Conservation (phyloP, 2,888 invertebrate species). For the Cheilosia soror region DNA sequence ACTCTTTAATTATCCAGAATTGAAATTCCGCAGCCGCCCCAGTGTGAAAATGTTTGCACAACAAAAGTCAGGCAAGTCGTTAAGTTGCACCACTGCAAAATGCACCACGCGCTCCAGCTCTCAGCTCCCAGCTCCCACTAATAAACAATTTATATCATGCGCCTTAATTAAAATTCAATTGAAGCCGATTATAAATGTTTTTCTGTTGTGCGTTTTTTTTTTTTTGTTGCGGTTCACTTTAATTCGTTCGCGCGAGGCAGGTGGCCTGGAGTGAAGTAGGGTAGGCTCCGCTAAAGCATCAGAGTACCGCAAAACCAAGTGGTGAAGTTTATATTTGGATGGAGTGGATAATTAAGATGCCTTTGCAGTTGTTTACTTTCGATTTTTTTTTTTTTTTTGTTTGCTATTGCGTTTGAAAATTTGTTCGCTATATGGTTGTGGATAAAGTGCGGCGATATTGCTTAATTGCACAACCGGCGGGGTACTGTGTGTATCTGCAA, state of each 20-base stretch:
- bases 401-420: slow-evolving; percentile 48
- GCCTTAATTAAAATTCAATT: slow-evolving; percentile 74
- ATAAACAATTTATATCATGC: slow-evolving; percentile 51
- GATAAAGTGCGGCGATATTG: not conserved
- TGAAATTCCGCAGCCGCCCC: slow-evolving; percentile 40
- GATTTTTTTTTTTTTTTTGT: slow-evolving; percentile 31
- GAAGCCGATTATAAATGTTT: slow-evolving; percentile 54
- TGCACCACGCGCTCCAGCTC: slow-evolving; percentile 19
- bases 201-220: not conserved
- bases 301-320: too few relatives aligned
- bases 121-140: slow-evolving; percentile 4
- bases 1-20: slow-evolving; percentile 15
- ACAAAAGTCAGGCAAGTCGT: not conserved
- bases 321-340: slow-evolving; percentile 61
- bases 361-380: slow-evolving; percentile 53
- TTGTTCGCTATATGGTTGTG: slow-evolving; percentile 13
- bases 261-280: slow-evolving; percentile 35
- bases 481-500: slow-evolving; percentile 30
- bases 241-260: slow-evolving; percentile 42
- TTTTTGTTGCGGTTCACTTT: slow-evolving; percentile 41
- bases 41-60: slow-evolving; percentile 38
- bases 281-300: slow-evolving; percentile 22
- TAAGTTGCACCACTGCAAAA: slow-evolving; percentile 24
- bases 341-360: slow-evolving; percentile 70
- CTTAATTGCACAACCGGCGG: slow-evolving; percentile 35